phyloP scores from a whole-genome alignment of 2,888 invertebrate species.

The Heliconius ethilla region DNA sequence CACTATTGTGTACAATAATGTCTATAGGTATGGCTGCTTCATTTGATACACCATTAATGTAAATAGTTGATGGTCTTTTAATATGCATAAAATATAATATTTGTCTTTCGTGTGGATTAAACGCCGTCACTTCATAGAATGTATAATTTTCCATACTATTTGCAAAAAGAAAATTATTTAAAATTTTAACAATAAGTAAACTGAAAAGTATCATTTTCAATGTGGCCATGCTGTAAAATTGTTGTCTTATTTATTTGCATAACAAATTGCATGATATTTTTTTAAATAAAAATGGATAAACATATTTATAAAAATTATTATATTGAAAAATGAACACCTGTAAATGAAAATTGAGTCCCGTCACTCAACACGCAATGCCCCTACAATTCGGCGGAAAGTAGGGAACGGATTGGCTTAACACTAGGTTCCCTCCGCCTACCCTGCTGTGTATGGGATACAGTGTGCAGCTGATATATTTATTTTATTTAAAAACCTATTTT shows the following conservation, averaged over 20 bases:
- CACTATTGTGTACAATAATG: conserved; percentile 55
- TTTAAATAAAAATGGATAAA: background rate
- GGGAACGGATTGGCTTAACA: too few species aligned
- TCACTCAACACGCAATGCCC: too few species aligned
- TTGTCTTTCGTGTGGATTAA: conserved; percentile 61
- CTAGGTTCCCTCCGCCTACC: too few species aligned
- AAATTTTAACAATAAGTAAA: conserved; percentile 32
- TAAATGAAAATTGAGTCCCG: too few species aligned
- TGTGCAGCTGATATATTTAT: too few species aligned
- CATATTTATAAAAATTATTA: too few species aligned
- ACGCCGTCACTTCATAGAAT: conserved; percentile 66
- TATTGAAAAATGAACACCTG: too few species aligned
- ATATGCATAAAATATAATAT: conserved; percentile 56
- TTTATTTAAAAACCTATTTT: too few species aligned
- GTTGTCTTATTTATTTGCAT: background rate
- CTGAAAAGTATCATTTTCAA: conserved; percentile 21
- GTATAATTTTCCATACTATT: conserved; percentile 48
- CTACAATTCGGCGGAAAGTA: too few species aligned
- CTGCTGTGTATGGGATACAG: too few species aligned
- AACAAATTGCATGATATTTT: background rate
- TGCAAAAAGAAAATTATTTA: conserved; percentile 11
- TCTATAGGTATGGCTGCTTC: conserved; percentile 68
- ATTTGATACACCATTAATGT: conserved; percentile 69
- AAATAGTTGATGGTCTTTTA: conserved; percentile 51
- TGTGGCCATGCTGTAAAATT: conserved; percentile 24